Conservation (phyloP, 2,888 invertebrate genomes). For the Brachynemurus nebulosus region DNA sequence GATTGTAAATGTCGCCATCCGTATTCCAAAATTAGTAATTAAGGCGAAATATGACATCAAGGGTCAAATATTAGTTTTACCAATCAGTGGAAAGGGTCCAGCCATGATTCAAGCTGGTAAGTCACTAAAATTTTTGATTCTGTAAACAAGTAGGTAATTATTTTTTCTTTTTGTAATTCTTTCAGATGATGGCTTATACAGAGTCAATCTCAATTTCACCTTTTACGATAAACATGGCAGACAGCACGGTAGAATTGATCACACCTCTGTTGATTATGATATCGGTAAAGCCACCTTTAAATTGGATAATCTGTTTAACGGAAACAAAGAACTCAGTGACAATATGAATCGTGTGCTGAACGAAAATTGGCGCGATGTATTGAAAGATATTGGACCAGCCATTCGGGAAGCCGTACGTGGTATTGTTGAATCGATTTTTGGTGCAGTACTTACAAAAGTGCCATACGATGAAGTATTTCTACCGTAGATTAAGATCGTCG, state of each 20-base stretch:
- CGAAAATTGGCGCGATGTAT: constrained; percentile 30
- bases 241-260: constrained; percentile 11
- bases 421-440: constrained; percentile 17
- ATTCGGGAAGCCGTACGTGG: constrained; percentile 23
- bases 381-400: constrained; percentile 27
- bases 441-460: constrained; percentile 22
- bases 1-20: constrained; percentile 16
- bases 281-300: constrained; percentile 11
- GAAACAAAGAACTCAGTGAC: constrained; percentile 24
- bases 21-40: constrained; percentile 17
- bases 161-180: constrained; percentile 6
- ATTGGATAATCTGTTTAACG: constrained; percentile 23
- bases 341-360: constrained; percentile 31
- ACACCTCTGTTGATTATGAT: constrained; percentile 10
- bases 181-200: constrained; percentile 12
- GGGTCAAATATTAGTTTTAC: constrained; percentile 24
- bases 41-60: constrained; percentile 24
- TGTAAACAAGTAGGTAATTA: no score
- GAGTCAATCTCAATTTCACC: constrained; percentile 11
- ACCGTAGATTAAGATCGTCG: constrained; percentile 4
- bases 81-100: constrained; percentile 24
- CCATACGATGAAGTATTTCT: constrained; percentile 24
- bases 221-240: constrained; percentile 12
- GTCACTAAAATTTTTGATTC: constrained; percentile 9
- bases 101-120: constrained; percentile 24